phyloP scores from a whole-genome alignment of 2,888 invertebrate species.

The Adelognathus sp. region DNA sequence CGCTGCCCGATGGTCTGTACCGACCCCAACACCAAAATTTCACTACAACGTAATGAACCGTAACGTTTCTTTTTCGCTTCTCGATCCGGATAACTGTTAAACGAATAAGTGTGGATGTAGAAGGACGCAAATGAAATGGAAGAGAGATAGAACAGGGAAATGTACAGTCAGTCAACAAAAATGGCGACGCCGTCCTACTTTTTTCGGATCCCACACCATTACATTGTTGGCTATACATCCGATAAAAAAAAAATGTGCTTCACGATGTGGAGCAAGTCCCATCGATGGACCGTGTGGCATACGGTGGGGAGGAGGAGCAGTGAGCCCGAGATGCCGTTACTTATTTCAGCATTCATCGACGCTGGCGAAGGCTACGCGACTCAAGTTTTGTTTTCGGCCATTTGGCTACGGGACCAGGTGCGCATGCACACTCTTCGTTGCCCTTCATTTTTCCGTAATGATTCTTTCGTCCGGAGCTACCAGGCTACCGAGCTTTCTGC shows the following conservation, averaged over 20 bases:
- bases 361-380: constrained; percentile 2
- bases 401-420: constrained; percentile 19
- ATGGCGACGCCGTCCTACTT: constrained; percentile 33
- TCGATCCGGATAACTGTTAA: constrained; percentile 6
- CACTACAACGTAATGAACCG: not conserved
- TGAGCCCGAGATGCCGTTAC: constrained; percentile 48
- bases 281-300: not conserved
- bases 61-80: not conserved
- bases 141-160: not conserved
- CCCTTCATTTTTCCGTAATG: not conserved
- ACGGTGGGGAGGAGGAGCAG: not conserved
- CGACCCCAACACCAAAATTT: no score
- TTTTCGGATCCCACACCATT: not conserved
- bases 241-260: not conserved
- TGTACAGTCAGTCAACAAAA: not conserved
- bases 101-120: not conserved
- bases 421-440: not conserved
- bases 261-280: not conserved
- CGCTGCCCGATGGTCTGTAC: no score
- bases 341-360: constrained; percentile 39
- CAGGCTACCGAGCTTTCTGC: not conserved
- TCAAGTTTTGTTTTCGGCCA: constrained; percentile 49
- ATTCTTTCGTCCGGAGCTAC: not conserved
- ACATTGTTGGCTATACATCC: not conserved
- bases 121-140: not conserved